Evolutionary conservation across 2,113 vertebrate species (phyloP).

Genomic region (Pygoscelis adeliae): DNA sequence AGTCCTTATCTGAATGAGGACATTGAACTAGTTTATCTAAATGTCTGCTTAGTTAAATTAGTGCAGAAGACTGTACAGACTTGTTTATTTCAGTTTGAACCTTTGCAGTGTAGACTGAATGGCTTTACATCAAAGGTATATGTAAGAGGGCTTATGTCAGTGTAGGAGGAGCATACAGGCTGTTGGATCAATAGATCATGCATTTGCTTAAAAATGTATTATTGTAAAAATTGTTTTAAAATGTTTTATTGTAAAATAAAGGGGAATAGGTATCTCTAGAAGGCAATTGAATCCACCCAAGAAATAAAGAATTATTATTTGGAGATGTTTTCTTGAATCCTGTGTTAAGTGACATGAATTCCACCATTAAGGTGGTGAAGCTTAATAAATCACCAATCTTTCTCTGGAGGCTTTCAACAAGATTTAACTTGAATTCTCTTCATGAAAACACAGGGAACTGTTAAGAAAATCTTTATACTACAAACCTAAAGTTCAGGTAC

Average conservation of each 20-base stretch:
- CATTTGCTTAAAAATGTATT: background rate
- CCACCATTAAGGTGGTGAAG: background rate
- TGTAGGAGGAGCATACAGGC: background rate
- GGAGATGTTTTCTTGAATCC: background rate
- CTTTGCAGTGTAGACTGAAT: background rate
- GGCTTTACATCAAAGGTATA: background rate
- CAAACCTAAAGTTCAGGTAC: background rate
- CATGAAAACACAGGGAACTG: background rate
- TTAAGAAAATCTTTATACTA: background rate
- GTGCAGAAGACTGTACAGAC: background rate
- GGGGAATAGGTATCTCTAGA: background rate
- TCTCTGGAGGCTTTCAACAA: background rate
- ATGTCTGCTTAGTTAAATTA: background rate
- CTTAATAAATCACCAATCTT: background rate
- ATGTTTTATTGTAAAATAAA: background rate
- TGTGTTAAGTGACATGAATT: background rate
- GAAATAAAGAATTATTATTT: background rate
- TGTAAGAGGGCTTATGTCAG: fast-evolving
- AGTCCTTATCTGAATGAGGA: background rate
- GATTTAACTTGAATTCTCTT: background rate
- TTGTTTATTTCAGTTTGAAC: background rate
- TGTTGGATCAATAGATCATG: background rate
- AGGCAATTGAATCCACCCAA: background rate
- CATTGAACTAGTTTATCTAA: background rate
- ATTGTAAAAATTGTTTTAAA: background rate